phyloP scores from a whole-genome alignment of 2,888 invertebrate genomes.

The Brachyopa scutellaris region DNA sequence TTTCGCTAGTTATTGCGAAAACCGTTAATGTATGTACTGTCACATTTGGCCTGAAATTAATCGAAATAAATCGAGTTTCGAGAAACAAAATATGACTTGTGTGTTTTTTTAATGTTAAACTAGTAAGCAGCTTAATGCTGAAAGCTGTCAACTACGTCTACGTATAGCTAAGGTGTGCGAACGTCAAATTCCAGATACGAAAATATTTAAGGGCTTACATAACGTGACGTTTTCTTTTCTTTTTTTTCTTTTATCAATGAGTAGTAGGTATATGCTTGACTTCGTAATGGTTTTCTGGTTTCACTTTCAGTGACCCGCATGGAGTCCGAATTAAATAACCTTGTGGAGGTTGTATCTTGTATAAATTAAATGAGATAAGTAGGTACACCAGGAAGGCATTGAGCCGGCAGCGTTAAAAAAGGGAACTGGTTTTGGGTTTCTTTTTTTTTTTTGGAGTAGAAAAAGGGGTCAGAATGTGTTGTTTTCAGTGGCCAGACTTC shows the following conservation, averaged over 20 bases:
- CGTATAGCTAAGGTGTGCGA: slow-evolving; percentile 3
- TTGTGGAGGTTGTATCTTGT: slow-evolving; percentile 49
- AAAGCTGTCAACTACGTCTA: slow-evolving; percentile 12
- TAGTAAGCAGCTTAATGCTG: slow-evolving; percentile 35
- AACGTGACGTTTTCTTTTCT: slow-evolving; percentile 22
- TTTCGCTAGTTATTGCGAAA: slow-evolving; percentile 41
- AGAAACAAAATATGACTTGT: not conserved
- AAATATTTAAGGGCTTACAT: slow-evolving; percentile 54
- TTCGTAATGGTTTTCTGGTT: too few species aligned
- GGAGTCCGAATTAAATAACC: slow-evolving; percentile 33
- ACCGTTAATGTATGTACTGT: slow-evolving; percentile 6
- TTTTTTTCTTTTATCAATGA: slow-evolving; percentile 5
- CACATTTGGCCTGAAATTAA: slow-evolving; percentile 1
- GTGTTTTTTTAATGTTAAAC: not conserved
- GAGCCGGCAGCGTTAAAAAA: slow-evolving; percentile 10
- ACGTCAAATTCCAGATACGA: slow-evolving; percentile 1
- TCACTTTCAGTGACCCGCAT: slow-evolving; percentile 64
- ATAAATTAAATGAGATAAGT: too few species aligned
- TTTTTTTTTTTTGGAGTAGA: not conserved
- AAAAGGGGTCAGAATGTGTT: slow-evolving; percentile 13
- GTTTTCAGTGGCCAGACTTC: not conserved
- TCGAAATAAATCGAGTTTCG: not conserved
- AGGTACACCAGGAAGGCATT: slow-evolving; percentile 57
- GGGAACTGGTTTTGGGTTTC: slow-evolving; percentile 37
- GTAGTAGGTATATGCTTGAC: slow-evolving; percentile 22